Base-by-base conservation (phyloP, 2,888 invertebrate genomes). In the Diloba caeruleocephala region DNA sequence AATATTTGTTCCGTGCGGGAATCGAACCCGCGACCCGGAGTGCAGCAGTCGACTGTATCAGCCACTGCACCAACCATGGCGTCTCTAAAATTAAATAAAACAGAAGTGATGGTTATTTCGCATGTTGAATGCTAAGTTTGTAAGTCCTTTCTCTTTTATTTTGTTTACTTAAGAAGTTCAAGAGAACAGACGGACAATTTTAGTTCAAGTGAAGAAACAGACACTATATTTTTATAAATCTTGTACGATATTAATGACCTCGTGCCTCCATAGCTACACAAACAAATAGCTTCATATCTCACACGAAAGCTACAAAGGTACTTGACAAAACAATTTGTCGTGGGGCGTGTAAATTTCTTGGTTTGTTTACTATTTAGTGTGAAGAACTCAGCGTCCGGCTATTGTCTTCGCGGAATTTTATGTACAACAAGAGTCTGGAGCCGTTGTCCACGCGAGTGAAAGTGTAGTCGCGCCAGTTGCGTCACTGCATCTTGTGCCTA, bases 401-500 rank as follows among this genome's bases (percentile, higher is more conserved):
- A 71, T 71, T 74, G 71, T 74, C 38, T 37, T 31, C 36, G 49
- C 31, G 71, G 67, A 60, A 71, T 73, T 60, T 50, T 60, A 63
- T 70, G 74, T 60, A 60, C 71, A 71, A 60, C 67, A 58, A 48
- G 32, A 56, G 53, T 49, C 60, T 59, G 74, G 44, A 55, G 32
- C 58, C 55, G 61, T 72, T 72, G 74, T 74, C 68, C 61, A 53
- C 37, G 44, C 49, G 19, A 74, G 71, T 68, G 61, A 56, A 44
- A 51, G 48, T 59, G 54, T 46, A 56, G 37, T 19, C 53, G 61
- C 52, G 45, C 43, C 15, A 42, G 51, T 74, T 71, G 52, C 71
- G 65, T 64, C 74, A 72, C 45, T 36, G 8, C 41, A 51, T 48
- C 38, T 59, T 44, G 51, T 31, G 54, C 45, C 58, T 57, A 70